Base-by-base conservation (phyloP, 2,797 vertebrate genomes). In the Hyperoplus immaculatus region DNA sequence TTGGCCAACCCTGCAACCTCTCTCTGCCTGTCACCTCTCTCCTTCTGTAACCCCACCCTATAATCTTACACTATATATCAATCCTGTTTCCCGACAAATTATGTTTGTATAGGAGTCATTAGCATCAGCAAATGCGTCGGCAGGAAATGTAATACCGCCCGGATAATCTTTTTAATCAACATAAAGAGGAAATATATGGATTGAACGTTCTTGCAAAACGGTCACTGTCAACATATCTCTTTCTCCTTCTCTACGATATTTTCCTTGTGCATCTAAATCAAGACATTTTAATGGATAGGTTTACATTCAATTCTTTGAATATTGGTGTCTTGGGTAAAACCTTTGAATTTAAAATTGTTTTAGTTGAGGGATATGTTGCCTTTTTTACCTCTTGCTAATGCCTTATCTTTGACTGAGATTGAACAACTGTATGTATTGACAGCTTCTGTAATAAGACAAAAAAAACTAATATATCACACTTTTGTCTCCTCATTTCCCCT, bases 21-120 rank as follows among this genome's bases (percentile, higher is more conserved):
- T 73, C 50, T 53, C n/a, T 63, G 51, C 53, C 82, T 58, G 13
- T 82, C 86, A 77, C 54, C 61, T 60, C 59, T 72, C 39, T 57
- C 53, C 57, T 69, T 50, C 60, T 70, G 58, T 59, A 59, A 72
- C 55, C 64, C 69, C 66, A 61, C 46, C 55, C 61, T 63, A 29
- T 64, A 56, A 51, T 71, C 53, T 47, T 8, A 8, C 2, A 10
- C 8, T 1, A 55, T 61, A 64, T 39, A 72, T 67, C 71, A 57
- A 29, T n/a, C 11, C 75, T 54, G 38, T 65, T 73, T 71, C 53
- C 21, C 11, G 8, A 63, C 55, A 65, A 29, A 45, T 29, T 0
- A 75, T 42, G 41, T 66, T 47, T 10, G 47, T 51, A 63, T 10
- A 50, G 5, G 61, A 65, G 15, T 69, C 8, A 56, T 61, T 8